These are phyloP conservation scores for Xestoiulus laeticollis DNA, from an alignment of 2,888 invertebrate genomes.

Conservation along the genomic window DNA sequence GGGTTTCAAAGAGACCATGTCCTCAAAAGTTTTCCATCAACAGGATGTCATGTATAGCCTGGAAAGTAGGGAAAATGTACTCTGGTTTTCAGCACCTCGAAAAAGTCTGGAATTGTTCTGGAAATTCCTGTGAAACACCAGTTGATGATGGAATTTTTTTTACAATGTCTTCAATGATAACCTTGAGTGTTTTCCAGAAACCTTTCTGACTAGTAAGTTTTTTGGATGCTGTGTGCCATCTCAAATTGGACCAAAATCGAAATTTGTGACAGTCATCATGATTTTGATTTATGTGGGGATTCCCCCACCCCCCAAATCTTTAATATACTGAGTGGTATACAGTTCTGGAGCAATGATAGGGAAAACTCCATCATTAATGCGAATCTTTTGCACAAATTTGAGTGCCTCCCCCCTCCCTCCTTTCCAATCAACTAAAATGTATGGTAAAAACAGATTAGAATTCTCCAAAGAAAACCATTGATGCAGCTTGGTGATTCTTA, in stretches of 20 bases:
- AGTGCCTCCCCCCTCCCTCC: background rate
- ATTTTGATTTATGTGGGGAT: conserved; percentile 1
- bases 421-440: conserved; percentile 18
- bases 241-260: background rate
- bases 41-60: no score
- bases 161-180: no score
- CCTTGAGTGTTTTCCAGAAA: no score
- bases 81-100: background rate
- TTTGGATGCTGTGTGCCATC: no score
- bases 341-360: background rate
- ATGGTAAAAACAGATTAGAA: background rate
- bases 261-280: background rate
- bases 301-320: background rate
- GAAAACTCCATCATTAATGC: background rate
- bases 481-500: background rate
- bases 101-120: background rate
- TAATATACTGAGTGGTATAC: background rate
- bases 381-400: background rate
- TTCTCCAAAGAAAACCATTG: background rate
- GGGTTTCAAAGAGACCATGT: background rate
- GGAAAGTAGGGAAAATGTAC: no score
- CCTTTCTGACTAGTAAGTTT: background rate
- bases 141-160: no score
- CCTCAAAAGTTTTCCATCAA: no score
- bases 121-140: background rate